Percentiles rank a stretch among this genome's conserved stretches.
Evolutionary conservation across 2,797 vertebrate genomes (phyloP).

Genomic region (Amblyraja radiata): DNA sequence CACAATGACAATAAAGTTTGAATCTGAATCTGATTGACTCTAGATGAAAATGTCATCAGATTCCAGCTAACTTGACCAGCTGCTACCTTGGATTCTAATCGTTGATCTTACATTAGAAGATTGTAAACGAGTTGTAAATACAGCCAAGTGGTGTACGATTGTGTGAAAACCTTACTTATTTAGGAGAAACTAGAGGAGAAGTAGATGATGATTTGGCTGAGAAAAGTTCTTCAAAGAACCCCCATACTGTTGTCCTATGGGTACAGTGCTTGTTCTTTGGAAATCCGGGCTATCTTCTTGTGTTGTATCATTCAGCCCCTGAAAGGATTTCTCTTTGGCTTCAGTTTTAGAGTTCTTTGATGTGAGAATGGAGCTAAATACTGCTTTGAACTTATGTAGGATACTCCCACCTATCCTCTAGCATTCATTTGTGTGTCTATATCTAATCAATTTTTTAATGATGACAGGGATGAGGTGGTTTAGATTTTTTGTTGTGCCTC

Average conservation of each 20-base stretch:
- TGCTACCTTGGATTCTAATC: background rate
- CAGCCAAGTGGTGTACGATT: background rate
- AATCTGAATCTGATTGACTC: no score
- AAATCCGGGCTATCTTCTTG: background rate
- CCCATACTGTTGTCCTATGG: background rate
- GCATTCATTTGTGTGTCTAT: background rate
- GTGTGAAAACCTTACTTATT: background rate
- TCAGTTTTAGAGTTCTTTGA: background rate
- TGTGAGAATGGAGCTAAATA: background rate
- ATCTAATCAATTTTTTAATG: background rate
- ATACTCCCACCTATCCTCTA: background rate
- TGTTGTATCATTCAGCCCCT: background rate
- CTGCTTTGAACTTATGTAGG: background rate
- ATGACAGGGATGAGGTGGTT: background rate
- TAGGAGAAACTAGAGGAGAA: background rate
- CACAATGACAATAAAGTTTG: no score
- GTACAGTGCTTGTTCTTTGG: background rate
- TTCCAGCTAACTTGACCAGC: background rate
- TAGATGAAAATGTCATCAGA: no score
- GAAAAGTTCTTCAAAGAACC: background rate
- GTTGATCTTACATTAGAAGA: background rate
- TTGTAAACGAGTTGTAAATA: background rate
- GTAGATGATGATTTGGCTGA: background rate
- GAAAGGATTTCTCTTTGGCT: background rate
- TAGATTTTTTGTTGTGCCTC: background rate